Percentiles rank a stretch among this genome's conserved stretches.
Evolutionary conservation across 2,797 vertebrate species (phyloP).

Genomic region (Mormyrops boulengeri): DNA sequence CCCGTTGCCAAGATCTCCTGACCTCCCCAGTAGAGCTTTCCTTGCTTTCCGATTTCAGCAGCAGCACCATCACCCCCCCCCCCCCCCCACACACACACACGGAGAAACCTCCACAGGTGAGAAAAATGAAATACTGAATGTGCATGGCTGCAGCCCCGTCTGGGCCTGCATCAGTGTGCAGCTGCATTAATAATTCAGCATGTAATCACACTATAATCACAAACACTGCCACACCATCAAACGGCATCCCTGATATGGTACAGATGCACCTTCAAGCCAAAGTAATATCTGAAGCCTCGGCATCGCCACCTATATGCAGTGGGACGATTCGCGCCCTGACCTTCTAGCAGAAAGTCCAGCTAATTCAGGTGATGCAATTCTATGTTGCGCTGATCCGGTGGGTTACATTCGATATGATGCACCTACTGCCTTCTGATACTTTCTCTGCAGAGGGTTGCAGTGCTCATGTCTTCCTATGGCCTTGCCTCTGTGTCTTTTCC

Average conservation of each 20-base stretch:
- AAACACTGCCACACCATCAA: background rate
- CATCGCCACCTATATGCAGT: background rate
- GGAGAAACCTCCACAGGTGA: background rate
- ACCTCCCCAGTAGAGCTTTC: background rate
- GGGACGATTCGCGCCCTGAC: background rate
- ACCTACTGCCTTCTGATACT: background rate
- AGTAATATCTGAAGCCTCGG: background rate
- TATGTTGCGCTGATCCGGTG: too few species aligned
- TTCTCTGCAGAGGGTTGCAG: background rate
- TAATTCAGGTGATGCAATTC: background rate
- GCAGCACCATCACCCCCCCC: background rate
- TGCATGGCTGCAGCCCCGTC: background rate
- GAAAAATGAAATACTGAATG: background rate
- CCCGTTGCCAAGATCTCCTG: background rate
- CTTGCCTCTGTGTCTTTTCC: background rate
- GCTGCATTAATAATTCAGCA: background rate
- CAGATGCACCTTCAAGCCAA: background rate
- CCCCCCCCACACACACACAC: background rate
- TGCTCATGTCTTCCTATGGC: background rate
- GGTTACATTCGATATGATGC: background rate
- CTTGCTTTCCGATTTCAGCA: background rate
- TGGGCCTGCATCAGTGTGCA: background rate
- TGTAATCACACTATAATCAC: background rate
- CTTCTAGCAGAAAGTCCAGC: background rate
- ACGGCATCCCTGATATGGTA: background rate